A percentile compares a stretch with the other conserved stretches of the same genome.
phyloP scores from a whole-genome alignment of 2,797 vertebrate species.

The Craterocephalus amniculus region DNA sequence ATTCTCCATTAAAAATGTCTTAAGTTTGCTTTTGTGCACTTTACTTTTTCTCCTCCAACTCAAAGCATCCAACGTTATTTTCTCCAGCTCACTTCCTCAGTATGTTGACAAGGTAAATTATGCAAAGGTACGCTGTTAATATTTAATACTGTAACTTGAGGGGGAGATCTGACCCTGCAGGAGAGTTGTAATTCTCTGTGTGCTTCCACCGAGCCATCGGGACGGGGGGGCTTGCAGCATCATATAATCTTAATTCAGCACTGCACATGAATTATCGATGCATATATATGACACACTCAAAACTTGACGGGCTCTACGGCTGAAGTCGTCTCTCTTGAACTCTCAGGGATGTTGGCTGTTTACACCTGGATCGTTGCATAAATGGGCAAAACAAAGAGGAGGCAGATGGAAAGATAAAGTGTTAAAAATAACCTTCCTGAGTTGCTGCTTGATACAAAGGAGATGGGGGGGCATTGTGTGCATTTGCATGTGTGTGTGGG shows the following conservation, averaged over 20 bases:
- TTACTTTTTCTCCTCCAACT: conserved; percentile 19
- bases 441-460: conserved; percentile 45
- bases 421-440: conserved; percentile 65
- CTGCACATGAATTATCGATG: conserved; percentile 55
- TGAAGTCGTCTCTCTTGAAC: conserved; percentile 13
- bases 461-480: conserved; percentile 46
- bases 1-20: conserved; percentile 22
- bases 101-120: conserved; percentile 80
- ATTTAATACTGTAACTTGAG: conserved; percentile 83
- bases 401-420: conserved; percentile 55
- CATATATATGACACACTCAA: conserved; percentile 32
- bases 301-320: conserved; percentile 38
- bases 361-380: conserved; percentile 34
- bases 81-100: conserved; percentile 53
- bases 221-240: conserved; percentile 49
- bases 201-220: conserved; percentile 52
- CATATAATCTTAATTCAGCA: conserved; percentile 44
- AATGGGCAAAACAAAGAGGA: conserved; percentile 61
- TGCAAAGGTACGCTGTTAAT: conserved; percentile 79
- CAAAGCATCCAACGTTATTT: conserved; percentile 23
- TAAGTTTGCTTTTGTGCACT: conserved; percentile 33
- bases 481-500: conserved; percentile 30
- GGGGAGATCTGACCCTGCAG: conserved; percentile 59
- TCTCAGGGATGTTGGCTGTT: conserved; percentile 47
- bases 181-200: conserved; percentile 52